Conservation (phyloP, 2,113 vertebrate species). For the Megaptera novaeangliae region DNA sequence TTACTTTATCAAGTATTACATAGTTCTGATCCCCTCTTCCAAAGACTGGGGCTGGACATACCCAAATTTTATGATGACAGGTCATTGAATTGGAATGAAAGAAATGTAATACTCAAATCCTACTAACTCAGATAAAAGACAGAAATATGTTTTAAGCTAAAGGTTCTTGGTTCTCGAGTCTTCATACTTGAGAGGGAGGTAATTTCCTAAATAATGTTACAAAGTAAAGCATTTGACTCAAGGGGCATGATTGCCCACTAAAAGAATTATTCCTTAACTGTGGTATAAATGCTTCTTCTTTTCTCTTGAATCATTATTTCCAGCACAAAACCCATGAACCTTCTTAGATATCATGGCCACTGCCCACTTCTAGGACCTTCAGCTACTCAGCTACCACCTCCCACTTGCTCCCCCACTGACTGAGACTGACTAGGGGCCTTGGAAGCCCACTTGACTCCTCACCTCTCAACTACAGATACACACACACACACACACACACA, state of each 20-base stretch:
- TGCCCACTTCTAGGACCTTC: not conserved
- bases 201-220: constrained; percentile 6
- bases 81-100: constrained; percentile 17
- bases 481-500: not conserved
- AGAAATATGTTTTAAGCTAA: not conserved
- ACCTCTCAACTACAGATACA: not conserved
- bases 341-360: not conserved
- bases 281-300: not conserved
- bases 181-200: not conserved
- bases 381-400: not conserved
- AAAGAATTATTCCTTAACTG: not conserved
- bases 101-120: not conserved
- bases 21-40: not conserved
- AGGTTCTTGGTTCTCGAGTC: not conserved
- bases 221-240: not conserved
- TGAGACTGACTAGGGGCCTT: not conserved
- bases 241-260: not conserved
- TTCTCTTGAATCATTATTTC: not conserved
- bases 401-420: not conserved
- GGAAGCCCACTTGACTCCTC: not conserved
- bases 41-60: not conserved
- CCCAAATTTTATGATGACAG: not conserved
- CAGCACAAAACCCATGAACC: not conserved
- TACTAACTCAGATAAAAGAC: not conserved
- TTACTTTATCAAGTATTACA: not conserved